phyloP scores from a whole-genome alignment of 2,113 vertebrate genomes.

The Neomonachus schauinslandi region DNA sequence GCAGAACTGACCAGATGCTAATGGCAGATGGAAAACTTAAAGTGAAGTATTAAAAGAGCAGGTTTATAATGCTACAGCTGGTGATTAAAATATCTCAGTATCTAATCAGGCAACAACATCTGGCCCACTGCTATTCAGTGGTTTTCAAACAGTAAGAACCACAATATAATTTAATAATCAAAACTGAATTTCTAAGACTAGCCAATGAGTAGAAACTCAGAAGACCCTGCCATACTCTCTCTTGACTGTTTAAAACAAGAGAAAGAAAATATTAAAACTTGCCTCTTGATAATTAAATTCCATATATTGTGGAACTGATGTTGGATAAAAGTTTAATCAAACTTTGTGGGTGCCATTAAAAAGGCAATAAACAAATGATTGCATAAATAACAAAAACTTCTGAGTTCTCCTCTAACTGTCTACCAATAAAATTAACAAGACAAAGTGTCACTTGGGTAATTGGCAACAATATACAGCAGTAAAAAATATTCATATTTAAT shows the following conservation, averaged over 20 bases:
- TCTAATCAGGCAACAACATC: constrained; percentile 73
- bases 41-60: constrained; percentile 60
- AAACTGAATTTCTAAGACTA: not conserved
- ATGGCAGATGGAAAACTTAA: constrained; percentile 75
- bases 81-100: constrained; percentile 69
- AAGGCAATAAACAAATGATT: not conserved
- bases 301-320: not conserved
- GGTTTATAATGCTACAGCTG: constrained; percentile 54
- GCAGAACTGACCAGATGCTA: constrained; percentile 60
- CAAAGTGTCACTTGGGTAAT: not conserved
- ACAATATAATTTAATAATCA: constrained; percentile 65
- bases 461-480: not conserved
- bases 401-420: not conserved
- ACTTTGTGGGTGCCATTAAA: not conserved
- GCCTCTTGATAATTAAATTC: not conserved
- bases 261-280: not conserved
- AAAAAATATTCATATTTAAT: constrained; percentile 20
- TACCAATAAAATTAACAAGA: not conserved
- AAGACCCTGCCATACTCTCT: not conserved
- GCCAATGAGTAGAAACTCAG: constrained; percentile 37
- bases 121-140: constrained; percentile 62
- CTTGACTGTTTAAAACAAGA: not conserved
- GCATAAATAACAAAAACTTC: not conserved
- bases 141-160: constrained; percentile 41
- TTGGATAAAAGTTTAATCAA: not conserved